Evolutionary conservation across 2,888 invertebrate species (phyloP).

Genomic region (Tinea pellionella): DNA sequence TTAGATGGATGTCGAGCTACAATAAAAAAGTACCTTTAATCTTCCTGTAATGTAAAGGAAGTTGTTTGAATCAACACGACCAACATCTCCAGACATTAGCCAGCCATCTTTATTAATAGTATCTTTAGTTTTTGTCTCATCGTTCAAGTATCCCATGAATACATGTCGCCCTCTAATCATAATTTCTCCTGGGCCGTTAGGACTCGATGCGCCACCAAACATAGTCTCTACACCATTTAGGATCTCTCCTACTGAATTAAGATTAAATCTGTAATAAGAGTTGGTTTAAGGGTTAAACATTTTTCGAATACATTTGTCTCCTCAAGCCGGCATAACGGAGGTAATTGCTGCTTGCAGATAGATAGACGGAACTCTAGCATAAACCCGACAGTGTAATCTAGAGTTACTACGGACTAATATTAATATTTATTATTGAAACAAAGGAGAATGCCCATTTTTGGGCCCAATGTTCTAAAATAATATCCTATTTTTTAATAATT

Average conservation of each 20-base stretch:
- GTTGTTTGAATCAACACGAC: conserved; percentile 79
- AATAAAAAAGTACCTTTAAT: conserved; percentile 51
- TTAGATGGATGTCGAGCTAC: too few species aligned
- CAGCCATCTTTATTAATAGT: conserved; percentile 85
- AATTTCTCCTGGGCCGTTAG: conserved; percentile 85
- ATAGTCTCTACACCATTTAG: conserved; percentile 77
- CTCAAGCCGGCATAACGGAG: too few species aligned
- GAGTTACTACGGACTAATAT: too few species aligned
- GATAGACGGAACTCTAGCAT: too few species aligned
- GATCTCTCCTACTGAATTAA: conserved; percentile 80
- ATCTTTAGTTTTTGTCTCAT: conserved; percentile 80
- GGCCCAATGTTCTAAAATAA: too few species aligned
- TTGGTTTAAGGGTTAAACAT: too few species aligned
- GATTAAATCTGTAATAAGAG: conserved; percentile 56
- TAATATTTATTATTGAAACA: too few species aligned
- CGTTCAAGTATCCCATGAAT: conserved; percentile 90
- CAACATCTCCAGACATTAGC: conserved; percentile 90
- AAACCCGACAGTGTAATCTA: too few species aligned
- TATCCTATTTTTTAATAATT: too few species aligned
- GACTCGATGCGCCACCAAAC: conserved; percentile 74
- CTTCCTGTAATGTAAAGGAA: conserved; percentile 82
- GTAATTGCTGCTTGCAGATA: too few species aligned
- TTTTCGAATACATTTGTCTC: too few species aligned
- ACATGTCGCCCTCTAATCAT: conserved; percentile 88
- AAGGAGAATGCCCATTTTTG: too few species aligned